Evolutionary conservation across 1,140 invertebrate species (phyloP).

Genomic region (Cotesia glomerata): DNA sequence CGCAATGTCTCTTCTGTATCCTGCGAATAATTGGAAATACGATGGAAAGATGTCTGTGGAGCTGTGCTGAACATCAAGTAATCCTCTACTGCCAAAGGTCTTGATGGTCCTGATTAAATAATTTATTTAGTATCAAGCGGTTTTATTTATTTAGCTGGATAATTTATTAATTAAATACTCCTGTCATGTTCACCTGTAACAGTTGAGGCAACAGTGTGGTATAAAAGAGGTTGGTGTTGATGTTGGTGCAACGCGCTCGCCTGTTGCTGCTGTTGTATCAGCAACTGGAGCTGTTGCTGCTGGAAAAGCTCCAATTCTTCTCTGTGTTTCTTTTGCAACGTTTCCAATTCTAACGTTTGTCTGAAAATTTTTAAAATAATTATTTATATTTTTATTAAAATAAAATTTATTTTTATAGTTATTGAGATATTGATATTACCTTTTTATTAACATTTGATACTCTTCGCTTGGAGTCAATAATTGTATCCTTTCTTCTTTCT

Average conservation of each 20-base stretch:
- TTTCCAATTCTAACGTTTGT: slow-evolving; percentile 59
- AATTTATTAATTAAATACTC: neutral
- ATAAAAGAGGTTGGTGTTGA: slow-evolving; percentile 58
- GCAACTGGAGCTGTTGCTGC: slow-evolving; percentile 57
- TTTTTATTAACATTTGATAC: slow-evolving; percentile 60
- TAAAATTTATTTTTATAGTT: neutral
- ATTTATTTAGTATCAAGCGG: neutral
- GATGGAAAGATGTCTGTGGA: slow-evolving; percentile 57
- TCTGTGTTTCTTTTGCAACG: slow-evolving; percentile 57
- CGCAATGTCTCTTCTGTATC: slow-evolving; percentile 59
- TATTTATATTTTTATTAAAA: neutral
- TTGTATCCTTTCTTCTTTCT: slow-evolving; percentile 55
- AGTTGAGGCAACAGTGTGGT: slow-evolving; percentile 52
- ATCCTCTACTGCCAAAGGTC: slow-evolving; percentile 55
- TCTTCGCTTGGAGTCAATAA: slow-evolving; percentile 59
- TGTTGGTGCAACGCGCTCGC: slow-evolving; percentile 57
- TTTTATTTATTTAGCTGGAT: neutral
- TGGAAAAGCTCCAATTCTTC: slow-evolving; percentile 60
- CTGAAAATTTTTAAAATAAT: slow-evolving; percentile 34
- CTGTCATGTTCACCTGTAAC: slow-evolving; percentile 39
- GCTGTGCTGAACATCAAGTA: slow-evolving; percentile 60
- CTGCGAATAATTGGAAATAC: slow-evolving; percentile 52
- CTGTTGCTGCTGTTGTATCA: slow-evolving; percentile 60
- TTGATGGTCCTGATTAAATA: slow-evolving; percentile 47
- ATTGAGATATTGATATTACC: slow-evolving; percentile 38